Base-by-base conservation (phyloP, 2,113 vertebrate species). In the Donacobius atricapilla region DNA sequence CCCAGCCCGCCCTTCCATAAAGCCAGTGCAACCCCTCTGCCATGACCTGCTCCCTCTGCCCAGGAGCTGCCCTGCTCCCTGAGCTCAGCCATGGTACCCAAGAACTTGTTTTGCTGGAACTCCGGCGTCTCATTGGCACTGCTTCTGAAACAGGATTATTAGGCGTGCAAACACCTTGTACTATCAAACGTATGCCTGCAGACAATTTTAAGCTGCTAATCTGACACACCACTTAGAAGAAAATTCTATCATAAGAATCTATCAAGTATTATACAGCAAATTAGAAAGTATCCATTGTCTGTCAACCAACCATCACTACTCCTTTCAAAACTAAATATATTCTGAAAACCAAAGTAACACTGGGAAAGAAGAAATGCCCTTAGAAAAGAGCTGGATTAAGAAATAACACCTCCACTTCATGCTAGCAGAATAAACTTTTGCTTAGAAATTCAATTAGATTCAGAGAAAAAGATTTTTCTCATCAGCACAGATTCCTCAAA, bases 341-440 rank as follows among this genome's bases (percentile, higher is more conserved):
- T 35, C 72, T 48, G 18, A 81, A 44, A 23, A 24, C 50, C 3
- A 2, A 90, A 69, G 31, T 33, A 76, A 80, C 17, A 78, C 11
- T 66, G 50, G 56, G 61, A 89, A 89, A 93, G 71, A 85, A 31
- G 37, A 92, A 85, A 81, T 35, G 30, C 21, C 40, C 28, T 80
- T 50, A 75, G 15, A 63, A 27, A 85, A 57, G 28, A 83, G 20
- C 15, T 80, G 48, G 17, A 86, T 47, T 70, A 80, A 57, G 45
- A 94, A 92, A 56, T 35, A 88, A 88, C 12, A 81, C 47, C 87
- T 83, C 56, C 48, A 16, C 24, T 65, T 85, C 71, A 87, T 80
- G 89, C 89, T 71, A 77, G 94, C 91, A 93, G 69, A 88, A 95
- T 92, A 93, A 93, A 93, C 79, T 58, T 94, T 92, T 87, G 83